phyloP scores from a whole-genome alignment of 2,888 invertebrate species.

The Pachymerium ferrugineum region DNA sequence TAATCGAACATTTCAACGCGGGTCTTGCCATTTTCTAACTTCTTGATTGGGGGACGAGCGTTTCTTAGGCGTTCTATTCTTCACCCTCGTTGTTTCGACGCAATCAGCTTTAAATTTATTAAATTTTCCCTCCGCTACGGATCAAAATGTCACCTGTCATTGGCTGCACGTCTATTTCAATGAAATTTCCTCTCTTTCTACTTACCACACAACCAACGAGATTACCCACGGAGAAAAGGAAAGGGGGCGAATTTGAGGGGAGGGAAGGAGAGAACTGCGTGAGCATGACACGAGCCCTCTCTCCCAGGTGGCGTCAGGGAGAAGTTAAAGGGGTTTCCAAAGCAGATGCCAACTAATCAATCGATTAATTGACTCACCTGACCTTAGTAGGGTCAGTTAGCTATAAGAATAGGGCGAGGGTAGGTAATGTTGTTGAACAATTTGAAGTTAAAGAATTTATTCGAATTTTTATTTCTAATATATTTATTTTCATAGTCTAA shows the following conservation, averaged over 20 bases:
- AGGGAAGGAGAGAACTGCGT: background rate
- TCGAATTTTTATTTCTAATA: too few relatives aligned
- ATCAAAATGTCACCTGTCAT: conserved; percentile 29
- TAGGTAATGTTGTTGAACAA: too few relatives aligned
- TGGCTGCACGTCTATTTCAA: conserved; percentile 14
- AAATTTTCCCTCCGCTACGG: conserved; percentile 28
- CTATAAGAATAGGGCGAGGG: too few relatives aligned
- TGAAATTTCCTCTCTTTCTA: conserved; percentile 13
- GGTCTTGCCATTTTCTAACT: background rate
- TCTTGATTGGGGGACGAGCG: background rate
- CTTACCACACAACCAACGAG: conserved; percentile 9
- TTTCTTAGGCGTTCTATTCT: background rate
- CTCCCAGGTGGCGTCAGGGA: background rate
- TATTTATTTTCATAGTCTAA: too few relatives aligned
- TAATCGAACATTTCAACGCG: background rate
- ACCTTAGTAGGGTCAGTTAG: background rate
- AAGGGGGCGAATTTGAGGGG: background rate
- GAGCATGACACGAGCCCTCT: conserved; percentile 2
- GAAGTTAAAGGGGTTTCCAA: background rate
- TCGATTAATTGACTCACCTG: background rate
- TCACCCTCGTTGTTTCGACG: conserved; percentile 17
- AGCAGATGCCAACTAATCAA: conserved; percentile 1
- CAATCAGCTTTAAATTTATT: conserved; percentile 30
- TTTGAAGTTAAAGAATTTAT: too few relatives aligned
- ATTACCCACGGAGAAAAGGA: background rate